Evolutionary conservation across 2,113 vertebrate species (phyloP).

Genomic region (Cyprinodon brontotheroides): DNA sequence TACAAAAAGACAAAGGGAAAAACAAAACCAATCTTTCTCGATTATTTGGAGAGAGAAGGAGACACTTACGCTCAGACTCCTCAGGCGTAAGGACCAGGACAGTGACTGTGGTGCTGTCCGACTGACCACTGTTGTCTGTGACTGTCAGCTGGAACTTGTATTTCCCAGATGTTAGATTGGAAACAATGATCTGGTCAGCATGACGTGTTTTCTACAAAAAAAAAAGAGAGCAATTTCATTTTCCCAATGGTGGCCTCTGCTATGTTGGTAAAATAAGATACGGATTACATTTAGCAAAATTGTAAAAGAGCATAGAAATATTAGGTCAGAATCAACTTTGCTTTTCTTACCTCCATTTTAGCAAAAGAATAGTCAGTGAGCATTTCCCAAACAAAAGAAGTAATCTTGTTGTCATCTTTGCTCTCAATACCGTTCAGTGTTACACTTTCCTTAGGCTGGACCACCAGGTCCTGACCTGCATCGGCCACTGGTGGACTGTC

Average conservation of each 20-base stretch:
- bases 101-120: slow-evolving; percentile 79
- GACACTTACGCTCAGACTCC: slow-evolving; percentile 87
- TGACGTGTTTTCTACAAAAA: slow-evolving; percentile 74
- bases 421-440: slow-evolving; percentile 82
- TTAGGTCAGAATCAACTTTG: neutral
- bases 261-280: neutral
- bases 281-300: neutral
- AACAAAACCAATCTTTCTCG: neutral
- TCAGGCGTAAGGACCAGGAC: slow-evolving; percentile 87
- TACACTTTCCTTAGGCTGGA: slow-evolving; percentile 85
- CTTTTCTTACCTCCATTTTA: slow-evolving; percentile 79
- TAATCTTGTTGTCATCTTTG: slow-evolving; percentile 79
- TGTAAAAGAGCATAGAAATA: neutral
- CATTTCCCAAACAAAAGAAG: slow-evolving; percentile 81
- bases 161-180: slow-evolving; percentile 84
- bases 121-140: slow-evolving; percentile 72
- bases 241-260: neutral
- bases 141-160: slow-evolving; percentile 89
- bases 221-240: neutral
- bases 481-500: slow-evolving; percentile 81
- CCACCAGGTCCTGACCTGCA: slow-evolving; percentile 81
- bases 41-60: neutral
- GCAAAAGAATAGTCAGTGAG: slow-evolving; percentile 65
- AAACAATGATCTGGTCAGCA: slow-evolving; percentile 78
- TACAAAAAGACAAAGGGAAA: neutral